A percentile compares a stretch with the other conserved stretches of the same genome.
Evolutionary conservation across 2,888 invertebrate genomes (phyloP).

Genomic region (Spisula subtruncata): DNA sequence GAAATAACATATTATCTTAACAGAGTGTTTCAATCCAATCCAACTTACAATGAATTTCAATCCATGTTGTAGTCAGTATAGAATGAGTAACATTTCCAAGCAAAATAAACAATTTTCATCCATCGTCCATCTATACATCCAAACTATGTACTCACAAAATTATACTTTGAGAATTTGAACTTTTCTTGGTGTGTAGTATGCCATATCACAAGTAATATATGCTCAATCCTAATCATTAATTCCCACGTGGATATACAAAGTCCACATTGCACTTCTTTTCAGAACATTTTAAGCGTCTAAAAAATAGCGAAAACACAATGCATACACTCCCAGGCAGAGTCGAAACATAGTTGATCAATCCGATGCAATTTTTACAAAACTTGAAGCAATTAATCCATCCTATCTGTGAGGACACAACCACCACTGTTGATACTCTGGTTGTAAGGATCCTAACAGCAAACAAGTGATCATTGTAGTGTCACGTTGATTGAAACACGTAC

Average conservation of each 20-base stretch:
- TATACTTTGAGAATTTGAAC: background rate
- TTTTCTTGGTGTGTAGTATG: background rate
- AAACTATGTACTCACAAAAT: background rate
- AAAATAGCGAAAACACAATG: background rate
- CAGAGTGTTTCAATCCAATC: background rate
- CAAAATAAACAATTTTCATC: background rate
- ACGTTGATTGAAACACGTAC: conserved; percentile 2
- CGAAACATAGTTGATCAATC: background rate
- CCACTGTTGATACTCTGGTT: too few relatives aligned
- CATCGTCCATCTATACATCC: background rate
- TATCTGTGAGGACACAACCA: too few relatives aligned
- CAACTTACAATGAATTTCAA: conserved; percentile 6
- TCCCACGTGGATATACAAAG: background rate
- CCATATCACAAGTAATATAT: background rate
- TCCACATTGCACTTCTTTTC: background rate
- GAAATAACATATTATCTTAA: background rate
- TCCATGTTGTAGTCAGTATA: background rate
- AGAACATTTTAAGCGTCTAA: background rate
- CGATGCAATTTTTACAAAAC: too few relatives aligned
- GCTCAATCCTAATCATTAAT: background rate
- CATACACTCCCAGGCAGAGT: background rate
- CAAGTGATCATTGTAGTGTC: background rate
- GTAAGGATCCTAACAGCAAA: background rate
- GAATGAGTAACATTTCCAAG: conserved; percentile 1
- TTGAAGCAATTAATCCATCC: too few relatives aligned